phyloP scores from a whole-genome alignment of 1,140 invertebrate genomes.

The Halictus rubicundus region DNA sequence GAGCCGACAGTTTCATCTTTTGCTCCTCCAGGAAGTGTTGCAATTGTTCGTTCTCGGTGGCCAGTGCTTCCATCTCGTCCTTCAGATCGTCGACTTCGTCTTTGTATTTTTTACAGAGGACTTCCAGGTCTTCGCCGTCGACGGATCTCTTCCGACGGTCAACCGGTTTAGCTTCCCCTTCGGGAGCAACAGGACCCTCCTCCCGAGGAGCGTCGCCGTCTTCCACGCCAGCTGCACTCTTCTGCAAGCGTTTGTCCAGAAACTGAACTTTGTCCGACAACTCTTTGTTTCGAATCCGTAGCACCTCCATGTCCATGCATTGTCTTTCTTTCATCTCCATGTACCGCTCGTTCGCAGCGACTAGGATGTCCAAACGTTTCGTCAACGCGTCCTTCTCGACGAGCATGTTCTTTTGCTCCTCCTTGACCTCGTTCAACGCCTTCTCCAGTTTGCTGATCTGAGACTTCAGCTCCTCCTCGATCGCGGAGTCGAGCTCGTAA shows the following conservation, averaged over 20 bases:
- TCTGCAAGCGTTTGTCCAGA: conserved; percentile 72
- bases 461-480: conserved; percentile 87
- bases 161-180: background rate
- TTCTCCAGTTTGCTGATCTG: conserved; percentile 86
- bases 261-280: conserved; percentile 83
- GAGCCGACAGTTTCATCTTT: conserved; percentile 66
- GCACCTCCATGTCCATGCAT: conserved; percentile 84
- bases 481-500: conserved; percentile 86
- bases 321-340: conserved; percentile 90
- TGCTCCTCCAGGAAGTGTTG: conserved; percentile 85
- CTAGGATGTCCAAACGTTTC: conserved; percentile 88
- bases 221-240: background rate
- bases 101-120: conserved; percentile 63
- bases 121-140: conserved; percentile 22
- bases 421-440: conserved; percentile 82
- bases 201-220: background rate
- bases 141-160: conserved; percentile 17
- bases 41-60: conserved; percentile 87
- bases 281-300: conserved; percentile 86
- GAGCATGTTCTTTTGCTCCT: conserved; percentile 82
- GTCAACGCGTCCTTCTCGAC: conserved; percentile 84
- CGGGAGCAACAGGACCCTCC: background rate
- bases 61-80: conserved; percentile 83
- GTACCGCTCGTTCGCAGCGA: conserved; percentile 88
- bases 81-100: conserved; percentile 79